Evolutionary conservation across 2,797 vertebrate genomes (phyloP).

Genomic region (Anas georgica): DNA sequence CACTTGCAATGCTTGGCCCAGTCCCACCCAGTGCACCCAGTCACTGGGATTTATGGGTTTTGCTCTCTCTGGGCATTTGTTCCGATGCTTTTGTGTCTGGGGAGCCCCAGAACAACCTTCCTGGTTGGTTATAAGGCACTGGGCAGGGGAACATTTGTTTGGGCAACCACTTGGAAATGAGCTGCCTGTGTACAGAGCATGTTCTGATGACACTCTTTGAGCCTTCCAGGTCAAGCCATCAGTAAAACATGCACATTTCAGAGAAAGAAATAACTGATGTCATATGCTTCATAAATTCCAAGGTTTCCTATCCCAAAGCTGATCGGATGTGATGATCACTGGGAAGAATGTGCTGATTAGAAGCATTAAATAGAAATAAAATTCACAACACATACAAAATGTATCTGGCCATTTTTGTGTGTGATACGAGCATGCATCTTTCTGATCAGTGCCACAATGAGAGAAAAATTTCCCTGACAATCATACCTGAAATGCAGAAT

Average conservation of each 20-base stretch:
- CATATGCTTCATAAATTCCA: background rate
- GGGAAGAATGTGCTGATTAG: background rate
- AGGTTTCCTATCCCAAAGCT: background rate
- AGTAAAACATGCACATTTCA: background rate
- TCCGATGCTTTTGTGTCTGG: background rate
- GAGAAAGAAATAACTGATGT: background rate
- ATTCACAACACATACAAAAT: background rate
- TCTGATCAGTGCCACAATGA: background rate
- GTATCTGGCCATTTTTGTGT: background rate
- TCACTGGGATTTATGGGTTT: fast-evolving
- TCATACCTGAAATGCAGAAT: conserved; percentile 79
- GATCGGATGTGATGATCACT: background rate
- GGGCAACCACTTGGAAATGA: background rate
- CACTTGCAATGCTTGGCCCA: background rate
- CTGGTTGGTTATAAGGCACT: background rate
- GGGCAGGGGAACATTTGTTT: background rate
- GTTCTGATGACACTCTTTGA: background rate
- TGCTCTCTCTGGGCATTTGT: background rate
- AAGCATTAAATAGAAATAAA: background rate
- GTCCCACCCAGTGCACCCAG: background rate
- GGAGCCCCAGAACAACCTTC: background rate
- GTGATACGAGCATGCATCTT: background rate
- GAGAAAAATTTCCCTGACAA: background rate
- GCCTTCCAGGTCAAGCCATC: background rate
- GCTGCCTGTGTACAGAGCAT: background rate